A percentile compares a stretch with the other conserved stretches of the same genome.
These are phyloP conservation scores for Lottia scabra DNA, from an alignment of 2,888 invertebrate genomes.

Conservation along the genomic window DNA sequence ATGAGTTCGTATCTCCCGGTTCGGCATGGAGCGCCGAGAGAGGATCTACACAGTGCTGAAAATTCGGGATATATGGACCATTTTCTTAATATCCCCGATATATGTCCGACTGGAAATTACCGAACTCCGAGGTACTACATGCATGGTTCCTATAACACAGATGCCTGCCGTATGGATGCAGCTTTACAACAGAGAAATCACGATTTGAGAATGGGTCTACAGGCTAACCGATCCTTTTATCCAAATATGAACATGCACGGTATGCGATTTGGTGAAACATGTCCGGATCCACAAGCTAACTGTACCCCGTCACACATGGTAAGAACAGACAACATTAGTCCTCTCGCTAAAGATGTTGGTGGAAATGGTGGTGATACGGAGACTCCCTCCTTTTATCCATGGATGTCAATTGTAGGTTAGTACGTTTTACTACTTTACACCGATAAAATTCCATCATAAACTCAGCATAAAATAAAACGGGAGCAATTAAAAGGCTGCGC, in stretches of 20 bases:
- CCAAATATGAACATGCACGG: conserved; percentile 60
- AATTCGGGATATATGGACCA: conserved; percentile 61
- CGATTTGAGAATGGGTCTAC: conserved; percentile 59
- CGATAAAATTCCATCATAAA: conserved; percentile 9
- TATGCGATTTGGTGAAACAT: conserved; percentile 52
- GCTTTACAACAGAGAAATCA: conserved; percentile 42
- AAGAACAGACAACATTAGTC: conserved; percentile 50
- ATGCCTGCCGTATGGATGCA: conserved; percentile 63
- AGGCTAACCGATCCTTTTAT: conserved; percentile 56
- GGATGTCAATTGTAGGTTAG: conserved; percentile 66
- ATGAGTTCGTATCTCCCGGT: conserved; percentile 64
- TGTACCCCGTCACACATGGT: conserved; percentile 44
- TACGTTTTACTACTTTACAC: conserved; percentile 21
- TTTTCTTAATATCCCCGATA: conserved; percentile 63
- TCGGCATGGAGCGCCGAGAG: conserved; percentile 48
- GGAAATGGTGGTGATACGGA: conserved; percentile 43
- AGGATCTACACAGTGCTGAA: conserved; percentile 52
- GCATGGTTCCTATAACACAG: conserved; percentile 50
- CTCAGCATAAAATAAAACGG: conserved; percentile 18
- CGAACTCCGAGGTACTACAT: conserved; percentile 58
- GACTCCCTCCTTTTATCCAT: conserved; percentile 60
- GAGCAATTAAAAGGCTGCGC: conserved; percentile 15
- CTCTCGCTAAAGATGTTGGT: conserved; percentile 48
- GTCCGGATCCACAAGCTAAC: conserved; percentile 38
- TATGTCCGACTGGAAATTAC: conserved; percentile 59